Conservation (phyloP, 2,113 vertebrate species). For the Mugil cephalus region DNA sequence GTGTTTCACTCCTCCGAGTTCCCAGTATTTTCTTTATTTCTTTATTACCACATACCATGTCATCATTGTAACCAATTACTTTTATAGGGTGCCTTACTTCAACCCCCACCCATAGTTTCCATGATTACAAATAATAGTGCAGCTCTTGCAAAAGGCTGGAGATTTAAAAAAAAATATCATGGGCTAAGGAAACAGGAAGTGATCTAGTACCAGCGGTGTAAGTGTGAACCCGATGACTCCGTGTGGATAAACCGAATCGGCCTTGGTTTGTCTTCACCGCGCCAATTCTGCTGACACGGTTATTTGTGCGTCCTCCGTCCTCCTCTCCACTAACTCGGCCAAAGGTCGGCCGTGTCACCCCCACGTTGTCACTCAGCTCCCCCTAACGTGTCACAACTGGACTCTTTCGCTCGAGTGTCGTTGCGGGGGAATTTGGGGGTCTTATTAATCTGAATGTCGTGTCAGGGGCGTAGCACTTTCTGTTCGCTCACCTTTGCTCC, state of each 20-base stretch:
- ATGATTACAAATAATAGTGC: background rate
- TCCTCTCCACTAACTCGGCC: background rate
- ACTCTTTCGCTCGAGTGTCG: conserved; percentile 10
- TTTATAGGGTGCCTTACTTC: too few species aligned
- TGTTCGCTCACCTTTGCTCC: conserved; percentile 58
- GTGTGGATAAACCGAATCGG: conserved; percentile 3
- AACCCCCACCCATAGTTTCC: too few species aligned
- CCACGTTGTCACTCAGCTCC: background rate
- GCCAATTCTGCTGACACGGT: conserved; percentile 35
- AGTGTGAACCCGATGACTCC: conserved; percentile 54
- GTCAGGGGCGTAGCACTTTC: background rate
- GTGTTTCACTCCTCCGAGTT: too few species aligned
- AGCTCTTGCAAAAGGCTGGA: background rate
- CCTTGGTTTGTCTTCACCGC: conserved; percentile 10
- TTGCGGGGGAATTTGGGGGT: background rate
- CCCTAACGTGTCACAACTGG: conserved; percentile 14
- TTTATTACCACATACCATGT: too few species aligned
- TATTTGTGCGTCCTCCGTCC: background rate
- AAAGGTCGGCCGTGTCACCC: conserved; percentile 14
- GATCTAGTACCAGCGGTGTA: background rate
- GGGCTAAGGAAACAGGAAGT: conserved; percentile 13
- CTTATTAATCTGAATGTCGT: conserved; percentile 25
- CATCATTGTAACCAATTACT: too few species aligned
- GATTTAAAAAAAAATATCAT: background rate
- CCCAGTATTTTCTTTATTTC: too few species aligned